A percentile compares a stretch with the other conserved stretches of the same genome.
phyloP scores from a whole-genome alignment of 1,140 invertebrate species.

The Chionoecetes opilio region DNA sequence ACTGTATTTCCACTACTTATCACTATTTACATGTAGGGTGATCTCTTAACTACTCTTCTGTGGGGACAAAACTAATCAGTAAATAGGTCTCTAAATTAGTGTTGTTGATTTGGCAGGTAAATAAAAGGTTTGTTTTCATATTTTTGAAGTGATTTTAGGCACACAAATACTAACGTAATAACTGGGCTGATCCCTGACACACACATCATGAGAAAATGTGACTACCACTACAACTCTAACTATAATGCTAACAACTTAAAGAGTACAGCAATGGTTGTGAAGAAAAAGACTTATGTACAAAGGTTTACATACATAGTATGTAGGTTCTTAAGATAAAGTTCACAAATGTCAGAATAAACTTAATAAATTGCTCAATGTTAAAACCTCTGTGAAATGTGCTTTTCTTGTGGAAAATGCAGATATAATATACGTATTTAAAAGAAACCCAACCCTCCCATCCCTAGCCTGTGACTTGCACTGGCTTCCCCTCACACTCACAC shows the following conservation, averaged over 20 bases:
- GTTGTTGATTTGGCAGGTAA: background rate
- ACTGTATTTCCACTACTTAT: too few species aligned
- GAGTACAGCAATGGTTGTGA: conserved; percentile 45
- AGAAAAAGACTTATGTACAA: conserved; percentile 68
- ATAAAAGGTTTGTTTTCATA: conserved; percentile 43
- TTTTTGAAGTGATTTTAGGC: conserved; percentile 69
- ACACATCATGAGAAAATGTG: conserved; percentile 73
- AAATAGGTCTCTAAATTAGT: too few species aligned
- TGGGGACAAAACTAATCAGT: too few species aligned
- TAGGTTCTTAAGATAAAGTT: conserved; percentile 63
- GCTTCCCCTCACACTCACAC: background rate
- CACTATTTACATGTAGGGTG: too few species aligned
- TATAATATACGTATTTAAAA: conserved; percentile 20
- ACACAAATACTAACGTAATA: conserved; percentile 70
- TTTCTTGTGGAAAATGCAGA: conserved; percentile 33
- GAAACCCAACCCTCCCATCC: conserved; percentile 13
- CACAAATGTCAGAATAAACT: conserved; percentile 45
- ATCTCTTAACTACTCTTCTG: too few species aligned
- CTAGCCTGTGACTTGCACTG: background rate
- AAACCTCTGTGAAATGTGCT: background rate
- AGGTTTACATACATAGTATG: conserved; percentile 73
- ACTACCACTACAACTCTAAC: conserved; percentile 64
- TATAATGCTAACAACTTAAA: conserved; percentile 60
- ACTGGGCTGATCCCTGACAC: conserved; percentile 68
- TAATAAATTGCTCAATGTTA: conserved; percentile 46